Conservation (phyloP, 92 coral and sea anemone genomes). For the Porites rus region DNA sequence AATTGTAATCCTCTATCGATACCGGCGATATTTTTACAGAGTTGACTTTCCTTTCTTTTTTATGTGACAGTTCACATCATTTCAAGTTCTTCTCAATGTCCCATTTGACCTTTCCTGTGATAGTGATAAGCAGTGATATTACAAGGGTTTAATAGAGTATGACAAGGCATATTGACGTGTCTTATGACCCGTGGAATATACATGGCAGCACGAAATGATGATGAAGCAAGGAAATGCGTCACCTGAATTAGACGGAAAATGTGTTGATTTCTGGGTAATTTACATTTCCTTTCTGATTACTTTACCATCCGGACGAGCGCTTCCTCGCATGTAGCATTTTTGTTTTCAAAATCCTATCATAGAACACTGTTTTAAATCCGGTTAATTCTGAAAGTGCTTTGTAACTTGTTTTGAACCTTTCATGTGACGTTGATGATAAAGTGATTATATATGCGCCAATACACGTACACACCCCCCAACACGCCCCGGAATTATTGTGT, state of each 20-base stretch:
- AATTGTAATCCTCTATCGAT: too few species aligned
- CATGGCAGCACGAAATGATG: neutral
- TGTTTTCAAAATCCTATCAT: neutral
- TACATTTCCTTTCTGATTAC: neutral
- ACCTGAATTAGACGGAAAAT: neutral
- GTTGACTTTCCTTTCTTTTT: too few species aligned
- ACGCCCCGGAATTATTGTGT: constrained; percentile 16
- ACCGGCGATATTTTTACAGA: too few species aligned
- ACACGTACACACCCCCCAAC: constrained; percentile 21
- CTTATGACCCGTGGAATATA: neutral
- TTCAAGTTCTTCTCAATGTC: too few species aligned
- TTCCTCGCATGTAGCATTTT: neutral
- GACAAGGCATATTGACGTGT: neutral
- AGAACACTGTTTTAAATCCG: neutral
- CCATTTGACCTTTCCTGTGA: too few species aligned
- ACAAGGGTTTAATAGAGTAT: too few species aligned
- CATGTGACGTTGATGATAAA: too few species aligned
- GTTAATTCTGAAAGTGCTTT: too few species aligned
- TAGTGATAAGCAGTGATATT: too few species aligned
- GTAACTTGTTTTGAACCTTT: too few species aligned
- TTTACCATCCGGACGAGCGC: neutral
- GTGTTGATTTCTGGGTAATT: too few species aligned
- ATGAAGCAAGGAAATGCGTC: constrained; percentile 2
- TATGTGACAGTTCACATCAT: too few species aligned
- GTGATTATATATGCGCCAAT: neutral